A percentile compares a stretch with the other conserved stretches of the same genome.
Conservation (phyloP, 1,140 invertebrate genomes). For the Drosophila azteca region DNA sequence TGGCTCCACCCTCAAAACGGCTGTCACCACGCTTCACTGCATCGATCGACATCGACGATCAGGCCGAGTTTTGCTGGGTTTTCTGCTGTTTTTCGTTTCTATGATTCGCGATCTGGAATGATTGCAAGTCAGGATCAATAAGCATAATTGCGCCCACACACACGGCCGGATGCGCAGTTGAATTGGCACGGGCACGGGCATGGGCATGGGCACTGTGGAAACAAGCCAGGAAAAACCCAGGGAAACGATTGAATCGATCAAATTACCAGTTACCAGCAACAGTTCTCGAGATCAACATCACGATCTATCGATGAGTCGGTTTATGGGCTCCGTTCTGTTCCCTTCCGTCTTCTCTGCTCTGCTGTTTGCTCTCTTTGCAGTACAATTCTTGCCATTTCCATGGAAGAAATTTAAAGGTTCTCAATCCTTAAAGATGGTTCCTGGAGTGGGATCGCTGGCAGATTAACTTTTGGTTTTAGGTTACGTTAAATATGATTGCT, state of each 20-base stretch:
- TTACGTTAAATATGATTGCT: background rate
- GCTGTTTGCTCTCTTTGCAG: background rate
- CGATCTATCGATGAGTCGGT: conserved; percentile 36
- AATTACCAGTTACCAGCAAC: conserved; percentile 50
- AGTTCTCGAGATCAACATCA: conserved; percentile 37
- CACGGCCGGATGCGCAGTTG: conserved; percentile 77
- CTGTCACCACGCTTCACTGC: conserved; percentile 70
- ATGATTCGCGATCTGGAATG: conserved; percentile 45
- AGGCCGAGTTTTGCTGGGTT: background rate
- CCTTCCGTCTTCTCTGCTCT: conserved; percentile 10
- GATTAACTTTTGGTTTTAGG: background rate
- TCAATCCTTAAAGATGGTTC: background rate
- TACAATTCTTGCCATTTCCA: conserved; percentile 14
- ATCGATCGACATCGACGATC: conserved; percentile 31
- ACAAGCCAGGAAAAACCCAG: conserved; percentile 4
- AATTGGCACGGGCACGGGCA: conserved; percentile 55
- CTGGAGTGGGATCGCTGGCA: conserved; percentile 4
- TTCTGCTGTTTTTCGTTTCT: conserved; percentile 30
- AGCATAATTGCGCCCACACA: conserved; percentile 74
- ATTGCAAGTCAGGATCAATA: conserved; percentile 67
- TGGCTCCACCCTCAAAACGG: conserved; percentile 76
- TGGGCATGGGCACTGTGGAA: background rate
- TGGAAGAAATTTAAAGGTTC: conserved; percentile 23
- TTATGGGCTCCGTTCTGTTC: conserved; percentile 19
- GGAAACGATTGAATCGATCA: conserved; percentile 50